Percentiles rank a stretch among this genome's conserved stretches.
phyloP scores from a whole-genome alignment of 2,113 vertebrate species.

The Nycticebus coucang region DNA sequence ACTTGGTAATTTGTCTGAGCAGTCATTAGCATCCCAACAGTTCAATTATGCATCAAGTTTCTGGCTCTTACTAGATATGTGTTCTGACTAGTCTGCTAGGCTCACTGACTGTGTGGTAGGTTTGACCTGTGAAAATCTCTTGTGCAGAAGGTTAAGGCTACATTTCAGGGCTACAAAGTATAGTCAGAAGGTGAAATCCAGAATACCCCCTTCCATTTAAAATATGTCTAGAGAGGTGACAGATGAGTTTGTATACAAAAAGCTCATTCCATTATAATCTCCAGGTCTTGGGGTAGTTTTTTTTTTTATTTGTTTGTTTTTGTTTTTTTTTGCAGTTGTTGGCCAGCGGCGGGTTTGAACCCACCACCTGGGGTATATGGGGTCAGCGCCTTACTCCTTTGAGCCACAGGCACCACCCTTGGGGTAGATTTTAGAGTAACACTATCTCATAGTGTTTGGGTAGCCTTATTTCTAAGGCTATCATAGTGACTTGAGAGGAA shows the following conservation, averaged over 20 bases:
- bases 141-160: background rate
- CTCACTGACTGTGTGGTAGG: background rate
- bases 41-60: background rate
- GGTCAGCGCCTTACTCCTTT: no score
- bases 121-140: background rate
- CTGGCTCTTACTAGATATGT: background rate
- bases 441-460: background rate
- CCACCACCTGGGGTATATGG: no score
- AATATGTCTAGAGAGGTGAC: background rate
- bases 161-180: background rate
- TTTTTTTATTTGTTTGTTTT: no score
- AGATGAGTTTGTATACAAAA: background rate
- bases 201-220: background rate
- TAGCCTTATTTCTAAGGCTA: background rate
- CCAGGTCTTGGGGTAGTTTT: background rate
- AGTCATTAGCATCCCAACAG: background rate
- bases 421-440: background rate
- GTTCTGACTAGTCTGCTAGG: background rate
- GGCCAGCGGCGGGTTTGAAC: no score
- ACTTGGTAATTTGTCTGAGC: background rate
- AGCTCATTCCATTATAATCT: background rate
- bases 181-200: background rate
- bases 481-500: background rate
- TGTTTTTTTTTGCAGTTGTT: no score
- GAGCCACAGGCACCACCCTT: background rate